Conservation (phyloP, 1,140 invertebrate genomes). For the Danaus plexippus region DNA sequence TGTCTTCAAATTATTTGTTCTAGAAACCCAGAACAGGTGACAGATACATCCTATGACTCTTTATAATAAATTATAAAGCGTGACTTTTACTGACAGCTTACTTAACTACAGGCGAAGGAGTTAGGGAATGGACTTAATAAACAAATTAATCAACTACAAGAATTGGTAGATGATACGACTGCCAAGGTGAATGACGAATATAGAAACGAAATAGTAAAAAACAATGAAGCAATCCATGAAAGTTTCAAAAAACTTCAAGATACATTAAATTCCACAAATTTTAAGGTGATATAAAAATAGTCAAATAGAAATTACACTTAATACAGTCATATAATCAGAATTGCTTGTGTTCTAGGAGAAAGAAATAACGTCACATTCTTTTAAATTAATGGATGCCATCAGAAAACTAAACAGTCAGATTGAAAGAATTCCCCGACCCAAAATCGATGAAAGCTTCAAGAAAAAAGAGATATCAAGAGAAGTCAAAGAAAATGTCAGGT, state of each 20-base stretch:
- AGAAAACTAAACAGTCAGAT: constrained; percentile 18
- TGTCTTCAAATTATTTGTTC: constrained; percentile 36
- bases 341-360: constrained; percentile 8
- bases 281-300: constrained; percentile 1
- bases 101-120: constrained; percentile 27
- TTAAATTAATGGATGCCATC: constrained; percentile 23
- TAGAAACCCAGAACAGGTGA: constrained; percentile 32
- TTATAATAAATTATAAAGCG: neutral
- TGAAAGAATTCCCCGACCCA: constrained; percentile 18
- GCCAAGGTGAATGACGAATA: constrained; percentile 20
- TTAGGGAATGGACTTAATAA: constrained; percentile 23
- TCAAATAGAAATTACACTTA: too few relatives aligned
- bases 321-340: too few relatives aligned
- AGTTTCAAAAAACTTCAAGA: constrained; percentile 8
- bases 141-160: constrained; percentile 25
- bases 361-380: constrained; percentile 13
- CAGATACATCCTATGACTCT: neutral
- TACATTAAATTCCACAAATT: neutral
- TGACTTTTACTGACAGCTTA: neutral
- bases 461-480: constrained; percentile 21
- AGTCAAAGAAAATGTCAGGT: constrained; percentile 34
- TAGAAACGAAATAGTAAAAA: constrained; percentile 14
- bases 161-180: constrained; percentile 25
- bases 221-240: constrained; percentile 8
- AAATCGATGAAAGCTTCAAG: constrained; percentile 4